Evolutionary conservation across 1,140 invertebrate genomes (phyloP), one percentile per base, ranked within the genome.

Genomic region (Platorchestia sp.): DNA sequence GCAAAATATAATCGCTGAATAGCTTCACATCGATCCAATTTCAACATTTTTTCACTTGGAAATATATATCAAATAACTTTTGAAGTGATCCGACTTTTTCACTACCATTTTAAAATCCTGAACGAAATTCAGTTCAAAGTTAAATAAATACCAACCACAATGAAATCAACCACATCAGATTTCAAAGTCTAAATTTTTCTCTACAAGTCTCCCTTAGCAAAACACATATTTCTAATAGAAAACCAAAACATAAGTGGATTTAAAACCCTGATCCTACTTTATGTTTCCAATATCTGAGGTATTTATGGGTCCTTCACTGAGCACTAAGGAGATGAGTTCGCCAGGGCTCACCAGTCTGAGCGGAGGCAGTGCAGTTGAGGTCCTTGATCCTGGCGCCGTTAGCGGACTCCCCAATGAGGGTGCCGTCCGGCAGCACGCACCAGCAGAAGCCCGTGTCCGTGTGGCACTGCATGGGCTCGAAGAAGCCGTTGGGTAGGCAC

Each of bases 381-480:
- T 47, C 43, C 14, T 45, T 47, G 45, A 93, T 93, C 41, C 45
- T 42, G 6, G 43, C 91, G 43, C 91, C 91, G 45, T 47, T 51
- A 36, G 96, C 90, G 43, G 96, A 96, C 27, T 95, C 90, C 6
- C 91, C 59, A 53, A 96, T 96, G 75, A 87, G 95, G 3, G 95
- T 95, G 10, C 96, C 96, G 93, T 95, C 95, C 6, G 95, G 90
- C 41, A 95, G 45, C 14, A 96, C 95, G 75, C 96, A 96, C 96
- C 96, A 96, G 91, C 96, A 96, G 95, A 95, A 96, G 42, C 59
- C 51, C 22, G 96, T 96, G 95, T 96, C 96, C 75, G 96, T 96
- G 95, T 96, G 96, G 95, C 96, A 96, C 95, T 96, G 96, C 0
- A 96, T 91, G 0, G 96, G 95, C 42, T 96, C 87, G 95, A 96